Base-by-base conservation (phyloP, 2,797 vertebrate species). In the Spinus olivaceus region DNA sequence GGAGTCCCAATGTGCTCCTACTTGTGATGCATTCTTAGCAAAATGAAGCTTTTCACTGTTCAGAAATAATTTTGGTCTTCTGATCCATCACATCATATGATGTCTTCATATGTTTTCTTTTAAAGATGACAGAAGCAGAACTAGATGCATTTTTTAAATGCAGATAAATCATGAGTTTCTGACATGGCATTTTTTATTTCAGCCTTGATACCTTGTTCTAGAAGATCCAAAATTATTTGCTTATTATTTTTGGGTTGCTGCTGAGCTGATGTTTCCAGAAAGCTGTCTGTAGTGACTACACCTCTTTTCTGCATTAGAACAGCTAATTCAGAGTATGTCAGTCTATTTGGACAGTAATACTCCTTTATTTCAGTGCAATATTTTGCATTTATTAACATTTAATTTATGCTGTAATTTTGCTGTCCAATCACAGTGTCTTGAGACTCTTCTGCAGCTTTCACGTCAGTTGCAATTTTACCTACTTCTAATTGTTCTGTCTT, bases 371-470 rank as follows among this genome's bases (percentile, higher is more conserved):
- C 41, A 53, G 35, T 71, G 57, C 67, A 69, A 27, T 88, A 50
- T 83, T 92, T 90, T 88, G 22, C 92, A 88, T 94, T 92, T 90
- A 86, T 91, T 91, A 94, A 83, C 87, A 83, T 59, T 79, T 78
- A 91, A 94, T 92, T 90, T 81, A 83, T 54, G 64, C 79, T 83
- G 80, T 94, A 76, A 65, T 70, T 94, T 86, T 90, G 13, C 87
- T 88, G 57, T 83, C 67, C 74, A 89, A 0, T 85, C 81, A 12
- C 20, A 42, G 64, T 27, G 49, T 87, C 89, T 87, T 17, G 71
- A 84, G 74, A 63, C 41, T 70, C 59, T 70, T 71, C 46, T 80
- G n/a, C 70, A 76, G 65, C 46, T 88, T 90, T 65, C 47, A 14
- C 0, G 0, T 89, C 64, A 32, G 60, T 78, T 94, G 35, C 27